Base-by-base conservation (phyloP, 2,888 invertebrate species). In the Leucozona laternaria region DNA sequence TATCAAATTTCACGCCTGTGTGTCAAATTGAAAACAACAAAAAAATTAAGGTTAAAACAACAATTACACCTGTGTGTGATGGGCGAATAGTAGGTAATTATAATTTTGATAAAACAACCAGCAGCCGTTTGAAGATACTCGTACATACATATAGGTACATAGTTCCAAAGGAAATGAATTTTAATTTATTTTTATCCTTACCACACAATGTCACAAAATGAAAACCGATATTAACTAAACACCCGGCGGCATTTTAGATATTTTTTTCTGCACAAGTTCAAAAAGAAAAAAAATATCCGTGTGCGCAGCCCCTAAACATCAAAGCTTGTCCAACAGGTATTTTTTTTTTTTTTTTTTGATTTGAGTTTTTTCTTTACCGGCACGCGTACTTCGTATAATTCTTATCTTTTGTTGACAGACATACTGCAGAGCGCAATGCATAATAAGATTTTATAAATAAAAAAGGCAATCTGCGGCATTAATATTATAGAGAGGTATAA, bases 351-450 rank as follows among this genome's bases (percentile, higher is more conserved):
- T 22, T 10, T 20, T 37, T 37, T 50, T 43, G 37, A 40, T 40
- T 40, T 20, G 15, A 31, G 25, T 31, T 34, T 34, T 34, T 22
- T 48, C 37, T 58, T 6, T 28, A 5, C 28, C 6, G 28, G n/a
- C 34, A n/a, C n/a, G n/a, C n/a, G n/a, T n/a, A n/a, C n/a, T n/a
- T n/a, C n/a, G 34, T 50, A 20, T 28, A 11, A 8, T 31, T 43
- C 40, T 75, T 75, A 81, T 81, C 81, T 71, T 31, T 45, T 70
- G 70, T 76, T 80, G 62, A 80, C 80, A 76, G 53, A 55, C 34
- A 55, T 37, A 28, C 45, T 13, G 5, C 20, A 8, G n/a, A 34
- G 34, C 17, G 31, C 13, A 17, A n/a, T 34, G 20, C 31, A 53
- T 25, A 22, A 20, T 15, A 70, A 31, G 31, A 31, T 0, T 40